These are phyloP conservation scores for Enteromius fasciolatus DNA, from an alignment of 2,797 vertebrate genomes.

Conservation along the genomic window DNA sequence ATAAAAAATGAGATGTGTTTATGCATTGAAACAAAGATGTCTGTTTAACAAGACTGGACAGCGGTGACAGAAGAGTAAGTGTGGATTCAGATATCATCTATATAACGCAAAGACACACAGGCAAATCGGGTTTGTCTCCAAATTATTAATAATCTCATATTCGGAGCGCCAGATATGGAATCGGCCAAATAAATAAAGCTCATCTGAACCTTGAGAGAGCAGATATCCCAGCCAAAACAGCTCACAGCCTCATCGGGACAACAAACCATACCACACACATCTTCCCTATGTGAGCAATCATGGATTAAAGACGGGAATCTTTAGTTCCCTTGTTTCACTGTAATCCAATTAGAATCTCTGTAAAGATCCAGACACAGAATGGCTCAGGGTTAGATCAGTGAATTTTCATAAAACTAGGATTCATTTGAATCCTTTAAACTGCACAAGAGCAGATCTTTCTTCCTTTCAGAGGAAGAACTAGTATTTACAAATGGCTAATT, in stretches of 20 bases:
- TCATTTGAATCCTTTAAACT: background rate
- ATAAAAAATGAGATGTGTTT: background rate
- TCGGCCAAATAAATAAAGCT: background rate
- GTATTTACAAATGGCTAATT: background rate
- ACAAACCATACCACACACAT: background rate
- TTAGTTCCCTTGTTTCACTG: background rate
- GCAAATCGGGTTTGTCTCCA: conserved; percentile 2
- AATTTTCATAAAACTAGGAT: background rate
- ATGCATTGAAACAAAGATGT: background rate
- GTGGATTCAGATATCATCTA: background rate
- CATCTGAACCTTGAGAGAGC: background rate
- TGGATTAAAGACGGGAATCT: conserved; percentile 13
- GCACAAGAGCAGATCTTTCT: background rate
- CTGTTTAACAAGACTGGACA: conserved; percentile 16
- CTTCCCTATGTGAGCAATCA: conserved; percentile 24
- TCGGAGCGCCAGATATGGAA: background rate
- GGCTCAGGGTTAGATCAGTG: background rate
- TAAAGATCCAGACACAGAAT: background rate
- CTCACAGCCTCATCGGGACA: background rate
- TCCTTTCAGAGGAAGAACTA: background rate
- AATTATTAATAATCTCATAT: background rate
- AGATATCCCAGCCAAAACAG: conserved; percentile 2
- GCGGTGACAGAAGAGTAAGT: background rate
- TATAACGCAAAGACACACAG: background rate
- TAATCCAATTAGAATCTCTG: conserved; percentile 7